Conservation (phyloP, 2,888 invertebrate genomes). For the Volucella inflata region DNA sequence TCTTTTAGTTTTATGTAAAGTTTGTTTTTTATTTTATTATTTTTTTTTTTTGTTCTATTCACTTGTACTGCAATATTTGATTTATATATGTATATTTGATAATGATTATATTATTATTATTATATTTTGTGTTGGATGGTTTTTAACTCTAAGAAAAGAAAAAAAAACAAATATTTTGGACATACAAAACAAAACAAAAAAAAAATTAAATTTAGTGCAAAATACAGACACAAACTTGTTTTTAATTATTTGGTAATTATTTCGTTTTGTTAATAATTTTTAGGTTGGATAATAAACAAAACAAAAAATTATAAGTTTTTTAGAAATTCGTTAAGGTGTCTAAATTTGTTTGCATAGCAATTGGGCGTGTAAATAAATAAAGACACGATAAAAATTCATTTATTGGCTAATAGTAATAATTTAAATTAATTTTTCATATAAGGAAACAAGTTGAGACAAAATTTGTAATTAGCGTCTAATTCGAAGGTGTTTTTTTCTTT, state of each 20-base stretch:
- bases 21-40: slow-evolving; percentile 77
- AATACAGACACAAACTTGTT: slow-evolving; percentile 57
- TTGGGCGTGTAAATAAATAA: slow-evolving; percentile 37
- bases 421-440: slow-evolving; percentile 56
- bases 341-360: slow-evolving; percentile 52
- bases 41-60: slow-evolving; percentile 59
- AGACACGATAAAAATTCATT: slow-evolving; percentile 29
- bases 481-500: slow-evolving; percentile 70
- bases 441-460: slow-evolving; percentile 39
- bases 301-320: slow-evolving; percentile 15
- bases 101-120: slow-evolving; percentile 62
- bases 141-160: slow-evolving; percentile 68
- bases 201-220: slow-evolving; percentile 65
- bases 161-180: slow-evolving; percentile 46
- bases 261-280: slow-evolving; percentile 63
- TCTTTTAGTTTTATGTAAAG: slow-evolving; percentile 80
- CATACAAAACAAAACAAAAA: slow-evolving; percentile 23
- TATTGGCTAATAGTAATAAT: slow-evolving; percentile 40
- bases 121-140: slow-evolving; percentile 68
- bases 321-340: slow-evolving; percentile 45
- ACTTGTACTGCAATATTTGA: slow-evolving; percentile 76
- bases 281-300: slow-evolving; percentile 60
- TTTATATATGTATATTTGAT: slow-evolving; percentile 71
- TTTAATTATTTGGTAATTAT: slow-evolving; percentile 52
- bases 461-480: slow-evolving; percentile 61